These are phyloP conservation scores for Onychostruthus taczanowskii DNA, from an alignment of 2,113 vertebrate species.

Conservation along the genomic window DNA sequence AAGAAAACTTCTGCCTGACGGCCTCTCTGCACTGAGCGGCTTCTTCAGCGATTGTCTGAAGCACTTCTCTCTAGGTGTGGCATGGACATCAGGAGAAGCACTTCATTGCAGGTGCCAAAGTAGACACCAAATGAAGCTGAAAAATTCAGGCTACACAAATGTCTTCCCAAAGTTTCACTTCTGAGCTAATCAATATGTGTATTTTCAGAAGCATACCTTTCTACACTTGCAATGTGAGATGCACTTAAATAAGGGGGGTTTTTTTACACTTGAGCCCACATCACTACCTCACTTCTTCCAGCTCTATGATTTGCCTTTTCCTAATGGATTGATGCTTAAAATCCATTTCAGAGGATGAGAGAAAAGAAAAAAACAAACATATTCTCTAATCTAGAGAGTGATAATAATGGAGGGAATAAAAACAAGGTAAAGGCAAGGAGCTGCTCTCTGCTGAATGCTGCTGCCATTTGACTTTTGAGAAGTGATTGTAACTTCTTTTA, in stretches of 20 bases:
- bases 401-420: background rate
- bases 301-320: conserved; percentile 3
- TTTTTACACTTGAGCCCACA: background rate
- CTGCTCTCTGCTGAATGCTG: background rate
- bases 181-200: background rate
- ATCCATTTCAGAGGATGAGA: background rate
- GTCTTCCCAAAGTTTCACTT: background rate
- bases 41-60: background rate
- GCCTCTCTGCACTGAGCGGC: background rate
- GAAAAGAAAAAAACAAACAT: background rate
- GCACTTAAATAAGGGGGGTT: background rate
- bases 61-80: background rate
- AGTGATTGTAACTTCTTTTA: background rate
- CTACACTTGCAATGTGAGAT: background rate
- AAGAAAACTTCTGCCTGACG: accelerated
- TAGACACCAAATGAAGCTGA: background rate
- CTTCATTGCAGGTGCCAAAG: background rate
- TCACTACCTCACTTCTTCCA: conserved; percentile 22
- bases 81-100: background rate
- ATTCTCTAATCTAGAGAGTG: background rate
- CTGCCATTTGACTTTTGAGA: background rate
- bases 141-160: background rate
- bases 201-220: background rate
- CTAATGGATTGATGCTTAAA: background rate
- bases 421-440: background rate